A percentile compares a stretch with the other conserved stretches of the same genome.
Conservation (phyloP, 2,888 invertebrate species). For the Eristalis arbustorum region DNA sequence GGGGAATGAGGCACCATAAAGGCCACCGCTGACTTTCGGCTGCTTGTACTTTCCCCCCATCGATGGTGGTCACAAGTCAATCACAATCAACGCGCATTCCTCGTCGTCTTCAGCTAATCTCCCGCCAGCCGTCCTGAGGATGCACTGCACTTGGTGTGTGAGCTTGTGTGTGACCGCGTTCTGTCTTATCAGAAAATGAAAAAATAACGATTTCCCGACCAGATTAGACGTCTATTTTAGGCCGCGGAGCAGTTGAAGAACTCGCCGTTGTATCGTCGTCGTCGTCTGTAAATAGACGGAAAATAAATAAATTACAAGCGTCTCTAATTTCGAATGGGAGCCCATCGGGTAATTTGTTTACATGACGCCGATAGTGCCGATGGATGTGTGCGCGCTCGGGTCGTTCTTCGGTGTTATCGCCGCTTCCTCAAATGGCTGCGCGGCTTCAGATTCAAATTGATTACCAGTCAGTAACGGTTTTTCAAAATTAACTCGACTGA, state of each 20-base stretch:
- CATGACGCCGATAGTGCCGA: slow-evolving; percentile 2
- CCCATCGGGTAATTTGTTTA: slow-evolving; percentile 30
- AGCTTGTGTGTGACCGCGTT: not conserved
- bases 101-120: not conserved
- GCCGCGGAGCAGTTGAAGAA: not conserved
- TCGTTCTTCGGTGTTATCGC: not conserved
- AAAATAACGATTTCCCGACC: slow-evolving; percentile 14
- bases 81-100: not conserved
- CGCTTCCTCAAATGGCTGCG: not conserved
- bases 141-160: slow-evolving; percentile 9
- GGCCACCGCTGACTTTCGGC: not conserved
- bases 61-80: not conserved
- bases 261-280: not conserved
- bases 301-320: not conserved
- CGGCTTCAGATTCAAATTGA: not conserved
- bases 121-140: not conserved
- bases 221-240: slow-evolving; percentile 4
- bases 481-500: not conserved
- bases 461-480: not conserved
- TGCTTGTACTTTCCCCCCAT: not conserved
- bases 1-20: not conserved
- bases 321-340: slow-evolving; percentile 24
- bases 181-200: slow-evolving; percentile 20
- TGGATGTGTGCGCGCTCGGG: not conserved
- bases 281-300: slow-evolving; percentile 1